These are phyloP conservation scores for Aphidius ervi DNA, from an alignment of 1,140 invertebrate species.

Conservation along the genomic window DNA sequence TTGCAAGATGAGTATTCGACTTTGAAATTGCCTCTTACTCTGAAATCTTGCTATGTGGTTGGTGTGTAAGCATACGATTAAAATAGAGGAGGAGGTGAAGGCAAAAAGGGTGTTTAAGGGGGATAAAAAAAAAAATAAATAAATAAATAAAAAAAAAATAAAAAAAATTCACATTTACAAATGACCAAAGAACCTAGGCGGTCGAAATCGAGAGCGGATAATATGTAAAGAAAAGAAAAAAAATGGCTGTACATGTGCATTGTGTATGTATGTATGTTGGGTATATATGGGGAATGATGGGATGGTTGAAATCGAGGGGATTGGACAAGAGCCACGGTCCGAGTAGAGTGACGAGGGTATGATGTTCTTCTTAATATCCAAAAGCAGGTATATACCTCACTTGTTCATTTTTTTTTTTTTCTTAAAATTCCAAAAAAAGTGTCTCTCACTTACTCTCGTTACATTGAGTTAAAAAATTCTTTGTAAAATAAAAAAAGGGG, in stretches of 20 bases:
- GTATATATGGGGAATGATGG: conserved; percentile 10
- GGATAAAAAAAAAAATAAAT: conserved; percentile 4
- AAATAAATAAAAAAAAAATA: conserved; percentile 1
- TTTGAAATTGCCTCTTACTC: too few relatives aligned
- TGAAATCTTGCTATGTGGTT: too few relatives aligned
- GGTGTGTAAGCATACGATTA: not conserved
- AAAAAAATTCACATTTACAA: conserved; percentile 10
- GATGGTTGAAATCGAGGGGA: conserved; percentile 7
- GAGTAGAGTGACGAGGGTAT: conserved; percentile 49
- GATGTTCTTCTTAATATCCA: conserved; percentile 51
- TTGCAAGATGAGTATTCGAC: too few relatives aligned
- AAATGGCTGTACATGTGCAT: not conserved
- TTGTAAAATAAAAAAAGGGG: not conserved
- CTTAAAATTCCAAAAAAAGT: not conserved
- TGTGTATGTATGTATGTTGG: conserved; percentile 3
- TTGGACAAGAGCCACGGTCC: conserved; percentile 33
- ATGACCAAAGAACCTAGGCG: too few relatives aligned
- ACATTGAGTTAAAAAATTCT: too few relatives aligned
- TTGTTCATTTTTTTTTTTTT: conserved; percentile 16
- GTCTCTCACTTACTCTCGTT: too few relatives aligned
- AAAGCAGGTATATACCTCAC: conserved; percentile 44
- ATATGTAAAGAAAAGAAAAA: conserved; percentile 10
- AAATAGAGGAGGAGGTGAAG: not conserved
- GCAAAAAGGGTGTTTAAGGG: not conserved
- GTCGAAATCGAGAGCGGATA: conserved; percentile 11